Conservation (phyloP, 2,888 invertebrate species). For the Eurois occulta region DNA sequence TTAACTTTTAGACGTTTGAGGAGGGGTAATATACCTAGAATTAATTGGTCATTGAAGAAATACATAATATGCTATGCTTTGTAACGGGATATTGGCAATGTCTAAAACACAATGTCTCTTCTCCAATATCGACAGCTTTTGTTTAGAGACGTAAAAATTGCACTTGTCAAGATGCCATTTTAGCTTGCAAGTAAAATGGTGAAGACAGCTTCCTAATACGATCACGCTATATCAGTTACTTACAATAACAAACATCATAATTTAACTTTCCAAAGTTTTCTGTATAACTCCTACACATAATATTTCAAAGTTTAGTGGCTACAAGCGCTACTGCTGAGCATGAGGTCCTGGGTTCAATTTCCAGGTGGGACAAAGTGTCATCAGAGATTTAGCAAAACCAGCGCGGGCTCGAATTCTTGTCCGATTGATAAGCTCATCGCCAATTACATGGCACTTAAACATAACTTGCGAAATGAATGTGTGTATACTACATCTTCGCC, state of each 20-base stretch:
- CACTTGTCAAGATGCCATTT: too few species aligned
- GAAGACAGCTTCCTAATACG: neutral
- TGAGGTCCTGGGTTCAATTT: neutral
- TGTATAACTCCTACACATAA: neutral
- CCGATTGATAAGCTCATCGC: too few species aligned
- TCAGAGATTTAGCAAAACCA: neutral
- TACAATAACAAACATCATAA: too few species aligned
- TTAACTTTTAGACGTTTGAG: conserved; percentile 40
- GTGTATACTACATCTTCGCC: neutral
- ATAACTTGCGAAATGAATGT: too few species aligned
- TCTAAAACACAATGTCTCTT: neutral
- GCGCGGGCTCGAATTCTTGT: too few species aligned
- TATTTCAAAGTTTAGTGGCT: too few species aligned
- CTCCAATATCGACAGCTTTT: neutral
- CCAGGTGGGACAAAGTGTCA: neutral
- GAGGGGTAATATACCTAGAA: conserved; percentile 6
- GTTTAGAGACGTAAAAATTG: too few species aligned
- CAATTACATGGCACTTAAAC: too few species aligned
- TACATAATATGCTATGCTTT: neutral
- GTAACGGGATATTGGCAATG: neutral
- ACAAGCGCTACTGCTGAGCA: too few species aligned
- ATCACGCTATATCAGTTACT: neutral
- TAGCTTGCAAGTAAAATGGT: too few species aligned
- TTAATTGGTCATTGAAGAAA: conserved; percentile 19
- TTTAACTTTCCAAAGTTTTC: neutral